Evolutionary conservation across 2,888 invertebrate genomes (phyloP), one percentile per base, ranked within the genome.

Genomic region (Galerucella pusilla): DNA sequence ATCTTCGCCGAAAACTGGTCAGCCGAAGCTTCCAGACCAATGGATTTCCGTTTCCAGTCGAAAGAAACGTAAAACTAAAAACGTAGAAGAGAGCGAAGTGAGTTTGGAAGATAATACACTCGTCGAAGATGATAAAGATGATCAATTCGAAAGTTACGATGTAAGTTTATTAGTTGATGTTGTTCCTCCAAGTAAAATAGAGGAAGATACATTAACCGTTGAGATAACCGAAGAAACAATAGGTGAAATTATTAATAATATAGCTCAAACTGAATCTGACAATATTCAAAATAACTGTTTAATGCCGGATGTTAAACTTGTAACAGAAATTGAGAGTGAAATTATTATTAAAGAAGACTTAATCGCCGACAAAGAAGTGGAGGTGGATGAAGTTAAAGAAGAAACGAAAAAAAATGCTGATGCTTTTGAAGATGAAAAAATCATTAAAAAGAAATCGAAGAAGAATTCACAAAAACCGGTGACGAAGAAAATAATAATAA

Each of bases 41-140:
- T 88, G 88, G 88, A 87, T 88, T 57, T 83, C 87, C 0, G 88
- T 88, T 5, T 86, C 86, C 5, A 87, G 79, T 74, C 82, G 85
- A 54, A 88, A 88, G 79, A 87, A 87, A 74, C 83, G 87, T 20
- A 87, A 87, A 76, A 86, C 85, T 74, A 84, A 84, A 72, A 81
- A 77, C 25, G 64, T 79, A 0, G 84, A 85, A 69, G 85, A 85
- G 70, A 79, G 63, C 12, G 80, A 81, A 25, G 71, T 64, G 9
- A 35, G 65, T 3, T 46, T 73, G 11, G 77, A 74, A 16, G 68
- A 77, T 59, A n/a, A 28, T 0, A 72, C 59, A 9, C 68, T 73
- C 6, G 45, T 68, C 52, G 74, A 64, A 25, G 79, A 79, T 60
- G 75, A 77, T 35, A 73, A 80, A 16, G 67, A 75, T 9, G 81